Evolutionary conservation across 2,888 invertebrate genomes (phyloP).

Genomic region (Sinhomidia bicolor): DNA sequence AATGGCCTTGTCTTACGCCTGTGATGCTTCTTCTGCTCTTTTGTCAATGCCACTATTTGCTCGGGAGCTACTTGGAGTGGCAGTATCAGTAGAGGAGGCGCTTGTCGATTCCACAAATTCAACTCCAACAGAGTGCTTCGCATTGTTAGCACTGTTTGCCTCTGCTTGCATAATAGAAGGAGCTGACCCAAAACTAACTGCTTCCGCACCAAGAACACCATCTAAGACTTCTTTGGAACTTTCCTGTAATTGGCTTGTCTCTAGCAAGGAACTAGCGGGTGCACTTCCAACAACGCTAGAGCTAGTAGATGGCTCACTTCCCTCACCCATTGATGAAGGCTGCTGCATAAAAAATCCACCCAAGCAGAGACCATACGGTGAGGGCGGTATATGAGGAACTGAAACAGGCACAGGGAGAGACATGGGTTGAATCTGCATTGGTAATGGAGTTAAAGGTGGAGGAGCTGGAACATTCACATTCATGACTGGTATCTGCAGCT

Average conservation of each 20-base stretch:
- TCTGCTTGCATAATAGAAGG: constrained; percentile 62
- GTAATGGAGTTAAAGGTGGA: constrained; percentile 71
- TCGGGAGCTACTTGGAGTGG: constrained; percentile 54
- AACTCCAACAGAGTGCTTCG: constrained; percentile 11
- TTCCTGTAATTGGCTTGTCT: constrained; percentile 55
- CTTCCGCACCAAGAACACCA: constrained; percentile 25
- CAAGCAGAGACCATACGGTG: constrained; percentile 76
- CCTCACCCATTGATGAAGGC: constrained; percentile 49
- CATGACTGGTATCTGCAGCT: constrained; percentile 73
- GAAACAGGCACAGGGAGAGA: constrained; percentile 70
- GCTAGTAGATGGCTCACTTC: constrained; percentile 59
- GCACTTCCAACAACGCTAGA: constrained; percentile 64
- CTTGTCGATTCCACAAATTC: constrained; percentile 54
- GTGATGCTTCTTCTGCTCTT: constrained; percentile 50
- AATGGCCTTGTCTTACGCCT: constrained; percentile 50
- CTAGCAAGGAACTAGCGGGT: constrained; percentile 55
- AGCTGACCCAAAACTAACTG: constrained; percentile 62
- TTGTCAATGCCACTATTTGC: constrained; percentile 47
- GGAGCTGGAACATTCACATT: constrained; percentile 72
- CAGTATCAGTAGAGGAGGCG: constrained; percentile 28
- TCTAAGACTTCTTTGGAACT: constrained; percentile 27
- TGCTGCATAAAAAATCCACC: constrained; percentile 78
- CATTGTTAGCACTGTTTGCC: not conserved
- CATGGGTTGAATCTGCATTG: constrained; percentile 72
- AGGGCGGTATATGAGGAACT: constrained; percentile 72